Base-by-base conservation (phyloP, 1,140 invertebrate species). In the Spodoptera litura region DNA sequence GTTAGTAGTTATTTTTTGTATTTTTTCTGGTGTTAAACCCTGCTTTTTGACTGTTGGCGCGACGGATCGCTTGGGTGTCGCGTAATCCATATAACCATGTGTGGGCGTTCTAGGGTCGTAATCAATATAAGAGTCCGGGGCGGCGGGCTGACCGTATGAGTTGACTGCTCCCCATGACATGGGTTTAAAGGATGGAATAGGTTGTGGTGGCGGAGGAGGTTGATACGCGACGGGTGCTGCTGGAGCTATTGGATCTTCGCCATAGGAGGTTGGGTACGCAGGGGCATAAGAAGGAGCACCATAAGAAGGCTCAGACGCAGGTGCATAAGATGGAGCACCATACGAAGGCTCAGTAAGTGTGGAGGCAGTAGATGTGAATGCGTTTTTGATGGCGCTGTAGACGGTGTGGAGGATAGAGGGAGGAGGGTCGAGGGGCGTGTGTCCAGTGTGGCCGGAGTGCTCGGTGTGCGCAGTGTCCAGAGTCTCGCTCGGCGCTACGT, bases 1-100 rank as follows among this genome's bases (percentile, higher is more conserved):
- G 78, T 94, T 94, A 6, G 83, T 81, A 31, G 86, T 91, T 12
- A 94, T 93, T 79, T 94, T 92, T 78, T 94, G 85, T n/a, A 94
- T 86, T 81, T 94, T 94, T 13, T 89, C 89, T 38, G 86, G 78
- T 0, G 91, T 93, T 12, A 94, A 73, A 25, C 90, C 87, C 78
- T 87, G 73, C 27, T 86, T 79, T 55, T 83, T 81, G 12, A 55
- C 31, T 15, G 71, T 66, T 12, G 88, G 84, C 5, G 78, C 81
- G 4, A 82, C 72, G 3, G 89, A 89, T 25, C 86, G 86, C 80
- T 92, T 92, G 51, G 88, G 84, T 6, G 88, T 72, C 0, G 86
- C 87, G 38, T 91, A 86, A 53, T 89, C 82, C 55, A 44, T 1
- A 44, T 88, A 90, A 20, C 85, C 81, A 0, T 81, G 51, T n/a